Conservation (phyloP, 2,888 invertebrate genomes). For the Xestia xanthographa region DNA sequence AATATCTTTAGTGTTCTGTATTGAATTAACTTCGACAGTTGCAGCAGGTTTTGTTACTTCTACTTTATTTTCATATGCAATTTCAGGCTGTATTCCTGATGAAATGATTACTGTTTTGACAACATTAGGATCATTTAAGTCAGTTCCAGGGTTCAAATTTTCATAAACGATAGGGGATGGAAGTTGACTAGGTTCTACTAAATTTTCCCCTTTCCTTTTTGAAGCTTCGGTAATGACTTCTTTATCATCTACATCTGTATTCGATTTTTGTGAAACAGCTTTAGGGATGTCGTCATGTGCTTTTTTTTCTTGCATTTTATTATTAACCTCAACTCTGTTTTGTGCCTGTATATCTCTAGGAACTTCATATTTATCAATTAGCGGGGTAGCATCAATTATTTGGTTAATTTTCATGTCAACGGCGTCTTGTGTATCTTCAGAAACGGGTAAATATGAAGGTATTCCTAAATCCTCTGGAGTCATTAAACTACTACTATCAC, state of each 20-base stretch:
- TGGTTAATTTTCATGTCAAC: constrained; percentile 70
- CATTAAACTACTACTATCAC: constrained; percentile 85
- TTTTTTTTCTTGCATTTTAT: constrained; percentile 7
- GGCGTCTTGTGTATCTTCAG: constrained; percentile 83
- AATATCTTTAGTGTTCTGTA: constrained; percentile 32
- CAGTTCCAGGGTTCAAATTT: constrained; percentile 61
- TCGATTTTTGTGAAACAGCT: constrained; percentile 19
- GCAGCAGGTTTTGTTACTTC: constrained; percentile 20
- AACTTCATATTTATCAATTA: not conserved
- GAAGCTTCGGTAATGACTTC: constrained; percentile 10
- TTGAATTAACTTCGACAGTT: constrained; percentile 24
- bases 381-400: constrained; percentile 20
- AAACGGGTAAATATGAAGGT: constrained; percentile 72
- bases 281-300: not conserved
- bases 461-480: constrained; percentile 86
- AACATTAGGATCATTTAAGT: constrained; percentile 66
- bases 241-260: constrained; percentile 15
- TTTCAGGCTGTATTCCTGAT: constrained; percentile 75
- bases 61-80: constrained; percentile 34
- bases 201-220: constrained; percentile 17
- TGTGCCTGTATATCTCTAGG: not conserved
- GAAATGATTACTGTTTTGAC: constrained; percentile 82
- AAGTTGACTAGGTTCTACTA: constrained; percentile 27
- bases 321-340: constrained; percentile 9
- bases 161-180: constrained; percentile 47